Evolutionary conservation across 2,888 invertebrate species (phyloP).

Genomic region (Andrena minutula): DNA sequence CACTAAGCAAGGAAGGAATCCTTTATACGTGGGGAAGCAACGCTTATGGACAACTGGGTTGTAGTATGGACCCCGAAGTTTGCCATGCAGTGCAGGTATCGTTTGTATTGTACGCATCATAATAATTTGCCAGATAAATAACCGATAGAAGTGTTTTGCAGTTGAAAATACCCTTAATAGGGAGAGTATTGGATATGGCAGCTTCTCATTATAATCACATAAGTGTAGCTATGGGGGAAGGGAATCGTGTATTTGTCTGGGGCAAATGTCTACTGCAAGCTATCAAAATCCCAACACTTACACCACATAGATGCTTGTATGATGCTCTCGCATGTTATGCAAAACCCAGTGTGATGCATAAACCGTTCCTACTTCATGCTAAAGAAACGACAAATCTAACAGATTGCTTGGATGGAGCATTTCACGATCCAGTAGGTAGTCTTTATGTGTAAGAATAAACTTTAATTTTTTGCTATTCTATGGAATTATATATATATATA

Average conservation of each 20-base stretch:
- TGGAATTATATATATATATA: too few species aligned
- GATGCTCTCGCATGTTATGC: slow-evolving; percentile 88
- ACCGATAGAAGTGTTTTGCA: neutral
- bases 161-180: too few species aligned
- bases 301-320: slow-evolving; percentile 86
- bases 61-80: too few species aligned
- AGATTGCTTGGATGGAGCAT: neutral
- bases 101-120: neutral
- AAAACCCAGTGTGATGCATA: slow-evolving; percentile 86
- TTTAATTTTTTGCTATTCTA: neutral
- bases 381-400: neutral
- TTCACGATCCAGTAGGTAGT: slow-evolving; percentile 81
- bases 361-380: slow-evolving; percentile 75
- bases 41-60: slow-evolving; percentile 83
- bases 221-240: slow-evolving; percentile 87
- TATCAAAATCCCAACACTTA: slow-evolving; percentile 85
- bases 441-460: neutral
- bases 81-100: slow-evolving; percentile 85
- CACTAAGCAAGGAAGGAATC: slow-evolving; percentile 87
- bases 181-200: slow-evolving; percentile 86
- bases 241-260: slow-evolving; percentile 88
- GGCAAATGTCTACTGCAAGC: slow-evolving; percentile 87
- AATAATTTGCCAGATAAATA: neutral
- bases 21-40: slow-evolving; percentile 89
- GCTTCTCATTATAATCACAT: slow-evolving; percentile 87